Percentiles rank a stretch among this genome's conserved stretches.
Evolutionary conservation across 2,113 vertebrate species (phyloP).

Genomic region (Lamprologus callipterus): DNA sequence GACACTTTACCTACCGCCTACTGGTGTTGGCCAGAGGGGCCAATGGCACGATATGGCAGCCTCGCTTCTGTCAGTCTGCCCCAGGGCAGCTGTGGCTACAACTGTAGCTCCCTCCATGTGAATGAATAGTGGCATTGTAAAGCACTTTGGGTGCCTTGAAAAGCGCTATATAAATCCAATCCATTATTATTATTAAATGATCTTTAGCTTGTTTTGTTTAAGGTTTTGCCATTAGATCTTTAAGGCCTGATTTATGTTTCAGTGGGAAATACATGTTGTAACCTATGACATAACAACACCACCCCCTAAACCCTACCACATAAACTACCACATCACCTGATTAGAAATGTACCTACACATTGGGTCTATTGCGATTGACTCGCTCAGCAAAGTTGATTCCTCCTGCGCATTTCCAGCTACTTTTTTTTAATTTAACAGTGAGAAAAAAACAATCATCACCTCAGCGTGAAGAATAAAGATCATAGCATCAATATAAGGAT

Average conservation of each 20-base stretch:
- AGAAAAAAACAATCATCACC: neutral
- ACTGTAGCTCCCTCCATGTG: no score
- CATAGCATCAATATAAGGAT: neutral
- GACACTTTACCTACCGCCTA: no score
- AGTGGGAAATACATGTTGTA: neutral
- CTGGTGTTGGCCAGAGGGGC: no score
- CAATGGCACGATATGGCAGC: rapidly evolving
- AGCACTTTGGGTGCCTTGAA: no score
- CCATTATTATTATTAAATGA: neutral
- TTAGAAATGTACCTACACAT: neutral
- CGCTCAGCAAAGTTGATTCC: neutral
- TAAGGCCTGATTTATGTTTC: neutral
- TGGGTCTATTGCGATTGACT: neutral
- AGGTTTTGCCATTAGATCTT: neutral
- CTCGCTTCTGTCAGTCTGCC: no score
- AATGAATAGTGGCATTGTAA: no score
- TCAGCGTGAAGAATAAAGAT: neutral
- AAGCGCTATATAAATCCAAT: no score
- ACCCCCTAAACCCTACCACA: neutral
- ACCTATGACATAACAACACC: neutral
- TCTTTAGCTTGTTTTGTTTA: neutral
- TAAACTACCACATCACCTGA: neutral
- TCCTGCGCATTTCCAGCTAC: rapidly evolving
- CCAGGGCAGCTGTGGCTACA: no score
- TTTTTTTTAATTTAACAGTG: neutral